Percentiles rank a stretch among this genome's conserved stretches.
phyloP scores from a whole-genome alignment of 2,113 vertebrate species.

The Mesocricetus auratus region DNA sequence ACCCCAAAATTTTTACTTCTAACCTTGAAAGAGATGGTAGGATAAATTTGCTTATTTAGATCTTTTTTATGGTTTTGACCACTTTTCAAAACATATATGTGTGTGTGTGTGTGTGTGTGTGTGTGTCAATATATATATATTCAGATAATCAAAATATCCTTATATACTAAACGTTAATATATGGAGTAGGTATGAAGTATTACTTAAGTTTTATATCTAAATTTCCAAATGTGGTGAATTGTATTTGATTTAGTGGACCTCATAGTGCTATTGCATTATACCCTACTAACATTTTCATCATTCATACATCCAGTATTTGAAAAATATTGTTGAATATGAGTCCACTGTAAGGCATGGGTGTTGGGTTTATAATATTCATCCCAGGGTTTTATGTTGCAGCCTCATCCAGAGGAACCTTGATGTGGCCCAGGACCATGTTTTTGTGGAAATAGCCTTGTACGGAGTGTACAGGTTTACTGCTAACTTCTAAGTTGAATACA shows the following conservation, averaged over 20 bases:
- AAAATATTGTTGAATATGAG: constrained; percentile 1
- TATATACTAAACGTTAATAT: constrained; percentile 38
- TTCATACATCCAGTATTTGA: constrained; percentile 8
- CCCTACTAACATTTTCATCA: background rate
- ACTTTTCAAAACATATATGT: constrained; percentile 43
- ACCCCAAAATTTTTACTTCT: background rate
- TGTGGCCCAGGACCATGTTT: background rate
- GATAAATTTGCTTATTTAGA: constrained; percentile 29
- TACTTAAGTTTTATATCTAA: constrained; percentile 41
- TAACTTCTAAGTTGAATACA: constrained; percentile 4
- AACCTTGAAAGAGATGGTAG: background rate
- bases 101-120: no score
- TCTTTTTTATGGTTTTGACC: constrained; percentile 31
- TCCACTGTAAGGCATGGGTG: background rate
- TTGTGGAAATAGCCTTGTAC: background rate
- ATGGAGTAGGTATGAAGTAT: constrained; percentile 25
- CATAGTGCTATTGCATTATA: background rate
- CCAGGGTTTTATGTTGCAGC: background rate
- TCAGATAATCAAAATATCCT: background rate
- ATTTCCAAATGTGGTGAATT: background rate
- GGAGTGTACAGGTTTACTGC: background rate
- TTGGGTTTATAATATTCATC: background rate
- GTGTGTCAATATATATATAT: no score
- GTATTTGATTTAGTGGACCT: background rate
- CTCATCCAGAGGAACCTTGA: background rate